These are phyloP conservation scores for Tenualosa ilisha DNA, from an alignment of 2,797 vertebrate species.

Conservation along the genomic window DNA sequence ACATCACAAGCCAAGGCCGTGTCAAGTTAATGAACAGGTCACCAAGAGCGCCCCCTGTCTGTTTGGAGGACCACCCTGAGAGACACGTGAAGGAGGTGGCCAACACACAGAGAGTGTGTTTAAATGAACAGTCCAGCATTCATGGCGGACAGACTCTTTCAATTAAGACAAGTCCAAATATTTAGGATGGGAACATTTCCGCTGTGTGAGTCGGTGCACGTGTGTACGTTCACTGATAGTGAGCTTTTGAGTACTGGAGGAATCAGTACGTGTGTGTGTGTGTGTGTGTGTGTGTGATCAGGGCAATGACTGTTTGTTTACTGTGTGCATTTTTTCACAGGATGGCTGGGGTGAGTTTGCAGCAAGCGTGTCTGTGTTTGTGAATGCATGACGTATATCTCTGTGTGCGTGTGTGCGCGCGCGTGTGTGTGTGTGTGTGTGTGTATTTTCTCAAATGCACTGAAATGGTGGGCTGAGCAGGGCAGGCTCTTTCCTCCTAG, in stretches of 20 bases:
- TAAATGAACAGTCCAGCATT: slow-evolving; percentile 66
- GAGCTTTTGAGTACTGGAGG: slow-evolving; percentile 24
- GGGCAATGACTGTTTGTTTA: slow-evolving; percentile 10
- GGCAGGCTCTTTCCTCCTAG: background rate
- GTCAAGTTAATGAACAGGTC: too few species aligned
- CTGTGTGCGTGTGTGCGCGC: background rate
- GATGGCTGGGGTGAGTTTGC: slow-evolving; percentile 22
- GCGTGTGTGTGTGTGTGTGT: background rate
- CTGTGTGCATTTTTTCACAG: slow-evolving; percentile 4
- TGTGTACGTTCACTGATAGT: slow-evolving; percentile 38
- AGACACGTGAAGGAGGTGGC: slow-evolving; percentile 64
- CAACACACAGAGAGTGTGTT: slow-evolving; percentile 66
- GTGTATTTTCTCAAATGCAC: background rate
- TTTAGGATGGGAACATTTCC: slow-evolving; percentile 77
- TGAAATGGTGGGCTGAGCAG: background rate
- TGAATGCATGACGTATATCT: background rate
- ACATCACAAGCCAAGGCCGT: too few species aligned
- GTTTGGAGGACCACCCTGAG: slow-evolving; percentile 23
- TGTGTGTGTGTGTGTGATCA: background rate
- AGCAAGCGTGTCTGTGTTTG: slow-evolving; percentile 23
- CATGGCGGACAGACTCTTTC: slow-evolving; percentile 70
- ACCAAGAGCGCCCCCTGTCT: background rate
- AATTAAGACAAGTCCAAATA: slow-evolving; percentile 78
- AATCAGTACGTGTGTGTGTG: slow-evolving; percentile 23
- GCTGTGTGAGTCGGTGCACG: slow-evolving; percentile 52